Conservation (phyloP, 2,888 invertebrate genomes). For the Tipula vernalis region DNA sequence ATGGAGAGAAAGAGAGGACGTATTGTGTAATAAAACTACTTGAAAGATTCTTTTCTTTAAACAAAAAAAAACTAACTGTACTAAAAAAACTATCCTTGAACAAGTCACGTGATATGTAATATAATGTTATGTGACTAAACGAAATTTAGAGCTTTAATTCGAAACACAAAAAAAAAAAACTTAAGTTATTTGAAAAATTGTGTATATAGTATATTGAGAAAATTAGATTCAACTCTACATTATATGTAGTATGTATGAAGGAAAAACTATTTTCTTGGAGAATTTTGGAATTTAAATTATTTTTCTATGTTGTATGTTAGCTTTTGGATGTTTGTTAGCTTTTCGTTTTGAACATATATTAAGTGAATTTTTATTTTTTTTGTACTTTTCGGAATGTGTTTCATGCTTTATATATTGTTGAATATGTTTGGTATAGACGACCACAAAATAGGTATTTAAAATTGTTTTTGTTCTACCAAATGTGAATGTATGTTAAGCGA, state of each 20-base stretch:
- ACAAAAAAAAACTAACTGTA: not conserved
- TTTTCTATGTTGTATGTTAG: not conserved
- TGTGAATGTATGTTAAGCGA: not conserved
- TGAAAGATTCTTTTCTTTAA: not conserved
- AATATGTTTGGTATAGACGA: not conserved
- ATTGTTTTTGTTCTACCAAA: not conserved
- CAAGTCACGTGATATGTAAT: not conserved
- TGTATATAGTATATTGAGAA: not conserved
- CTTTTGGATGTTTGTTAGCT: not conserved
- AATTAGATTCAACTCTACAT: not conserved
- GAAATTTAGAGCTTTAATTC: not conserved
- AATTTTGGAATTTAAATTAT: not conserved
- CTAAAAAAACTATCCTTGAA: not conserved
- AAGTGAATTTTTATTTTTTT: not conserved
- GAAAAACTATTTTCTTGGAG: not conserved
- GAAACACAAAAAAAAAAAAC: not conserved
- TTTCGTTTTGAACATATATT: not conserved
- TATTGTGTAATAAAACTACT: not conserved
- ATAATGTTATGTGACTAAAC: not conserved
- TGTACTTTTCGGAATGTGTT: not conserved
- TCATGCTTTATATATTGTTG: not conserved
- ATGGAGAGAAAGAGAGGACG: not conserved
- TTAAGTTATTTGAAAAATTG: not conserved
- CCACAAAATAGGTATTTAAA: not conserved
- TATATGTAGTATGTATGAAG: not conserved